A percentile compares a stretch with the other conserved stretches of the same genome.
Conservation (phyloP, 1,140 invertebrate species). For the Euura saliciscinereae region DNA sequence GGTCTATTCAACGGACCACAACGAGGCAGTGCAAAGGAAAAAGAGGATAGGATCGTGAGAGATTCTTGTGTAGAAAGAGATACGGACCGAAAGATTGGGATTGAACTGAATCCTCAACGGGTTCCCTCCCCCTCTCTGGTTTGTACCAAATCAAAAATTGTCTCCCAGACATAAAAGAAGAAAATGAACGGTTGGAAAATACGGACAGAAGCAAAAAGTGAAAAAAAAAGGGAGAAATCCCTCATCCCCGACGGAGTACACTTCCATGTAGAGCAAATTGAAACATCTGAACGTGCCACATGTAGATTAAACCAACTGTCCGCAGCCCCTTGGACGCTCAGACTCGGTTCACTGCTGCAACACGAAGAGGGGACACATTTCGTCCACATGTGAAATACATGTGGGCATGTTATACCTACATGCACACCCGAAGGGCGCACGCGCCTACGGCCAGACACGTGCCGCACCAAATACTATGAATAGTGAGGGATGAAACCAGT, state of each 20-base stretch:
- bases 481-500: conserved; percentile 36
- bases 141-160: too few relatives aligned
- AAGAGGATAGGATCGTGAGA: not conserved
- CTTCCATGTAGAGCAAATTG: conserved; percentile 31
- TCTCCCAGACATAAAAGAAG: too few relatives aligned
- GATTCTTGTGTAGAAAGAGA: not conserved
- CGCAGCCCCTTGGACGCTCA: conserved; percentile 9
- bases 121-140: too few relatives aligned
- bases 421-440: not conserved
- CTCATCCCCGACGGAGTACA: not conserved
- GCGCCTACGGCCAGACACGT: conserved; percentile 34
- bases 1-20: not conserved
- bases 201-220: too few relatives aligned
- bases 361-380: not conserved
- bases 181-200: too few relatives aligned
- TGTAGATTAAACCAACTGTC: conserved; percentile 40
- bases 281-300: conserved; percentile 37
- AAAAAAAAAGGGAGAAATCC: too few relatives aligned
- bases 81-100: too few relatives aligned
- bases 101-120: too few relatives aligned
- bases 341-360: not conserved
- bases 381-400: not conserved
- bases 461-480: conserved; percentile 37
- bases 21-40: not conserved
- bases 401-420: conserved; percentile 10